A percentile compares a stretch with the other conserved stretches of the same genome.
Evolutionary conservation across 2,888 invertebrate species (phyloP).

Genomic region (Aspidapion aeneum): DNA sequence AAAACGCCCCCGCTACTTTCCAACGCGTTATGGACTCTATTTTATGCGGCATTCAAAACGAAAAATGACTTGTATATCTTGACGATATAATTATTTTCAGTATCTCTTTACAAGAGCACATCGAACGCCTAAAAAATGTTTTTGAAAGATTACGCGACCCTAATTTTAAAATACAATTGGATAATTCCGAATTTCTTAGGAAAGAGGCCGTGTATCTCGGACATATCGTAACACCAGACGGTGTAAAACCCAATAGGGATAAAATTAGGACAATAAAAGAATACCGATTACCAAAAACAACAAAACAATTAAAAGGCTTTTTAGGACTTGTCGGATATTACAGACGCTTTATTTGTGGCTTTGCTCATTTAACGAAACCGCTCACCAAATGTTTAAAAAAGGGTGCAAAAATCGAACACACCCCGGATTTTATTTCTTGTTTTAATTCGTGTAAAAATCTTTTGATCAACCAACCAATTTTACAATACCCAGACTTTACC

Average conservation of each 20-base stretch:
- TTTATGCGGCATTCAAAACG: background rate
- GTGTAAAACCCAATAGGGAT: constrained; percentile 35
- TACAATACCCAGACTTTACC: constrained; percentile 17
- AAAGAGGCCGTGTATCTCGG: constrained; percentile 8
- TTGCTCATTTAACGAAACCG: constrained; percentile 13
- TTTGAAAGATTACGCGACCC: constrained; percentile 9
- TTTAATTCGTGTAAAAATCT: constrained; percentile 13
- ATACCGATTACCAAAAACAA: constrained; percentile 13
- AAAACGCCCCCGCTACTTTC: background rate
- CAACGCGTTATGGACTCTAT: background rate
- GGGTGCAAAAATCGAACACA: constrained; percentile 4
- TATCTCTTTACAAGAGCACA: background rate
- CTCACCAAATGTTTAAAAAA: constrained; percentile 9
- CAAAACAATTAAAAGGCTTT: constrained; percentile 18
- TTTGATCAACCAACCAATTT: constrained; percentile 20
- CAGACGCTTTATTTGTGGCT: constrained; percentile 9
- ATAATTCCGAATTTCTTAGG: constrained; percentile 3
- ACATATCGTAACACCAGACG: constrained; percentile 14
- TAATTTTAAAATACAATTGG: constrained; percentile 7
- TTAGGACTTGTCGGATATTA: constrained; percentile 15
- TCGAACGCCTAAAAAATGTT: background rate
- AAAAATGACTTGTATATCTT: background rate
- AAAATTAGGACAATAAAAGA: constrained; percentile 31
- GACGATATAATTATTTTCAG: background rate
- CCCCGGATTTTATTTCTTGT: constrained; percentile 6